phyloP scores from a whole-genome alignment of 2,113 vertebrate species.

The Mesitornis unicolor region DNA sequence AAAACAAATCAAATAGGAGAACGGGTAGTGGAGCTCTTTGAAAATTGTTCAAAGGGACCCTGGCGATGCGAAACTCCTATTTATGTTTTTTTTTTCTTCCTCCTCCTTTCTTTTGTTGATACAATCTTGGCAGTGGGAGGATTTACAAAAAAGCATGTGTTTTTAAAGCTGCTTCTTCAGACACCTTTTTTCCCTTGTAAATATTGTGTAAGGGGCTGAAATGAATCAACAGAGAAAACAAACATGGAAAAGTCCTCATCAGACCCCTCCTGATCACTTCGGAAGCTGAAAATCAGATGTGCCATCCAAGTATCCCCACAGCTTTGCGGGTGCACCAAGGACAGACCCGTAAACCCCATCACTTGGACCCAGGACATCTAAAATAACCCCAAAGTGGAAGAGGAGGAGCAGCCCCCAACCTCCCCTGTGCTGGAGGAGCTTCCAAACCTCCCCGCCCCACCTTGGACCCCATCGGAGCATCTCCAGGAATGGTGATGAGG shows the following conservation, averaged over 20 bases:
- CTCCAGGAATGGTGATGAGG: fast-evolving
- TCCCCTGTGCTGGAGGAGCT: neutral
- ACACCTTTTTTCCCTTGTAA: slow-evolving; percentile 1
- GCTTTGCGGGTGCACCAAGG: neutral
- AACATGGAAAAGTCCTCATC: neutral
- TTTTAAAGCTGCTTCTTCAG: slow-evolving; percentile 22
- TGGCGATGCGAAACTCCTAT: neutral
- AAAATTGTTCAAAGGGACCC: slow-evolving; percentile 53
- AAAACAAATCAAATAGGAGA: slow-evolving; percentile 19
- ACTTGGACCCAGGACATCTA: neutral
- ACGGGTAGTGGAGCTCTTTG: slow-evolving; percentile 27
- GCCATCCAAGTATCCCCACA: neutral
- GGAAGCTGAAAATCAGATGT: neutral
- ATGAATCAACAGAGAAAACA: neutral
- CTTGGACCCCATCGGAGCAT: neutral
- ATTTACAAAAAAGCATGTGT: slow-evolving; percentile 27
- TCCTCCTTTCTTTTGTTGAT: slow-evolving; percentile 54
- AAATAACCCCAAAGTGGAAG: neutral
- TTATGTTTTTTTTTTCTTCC: slow-evolving; percentile 25
- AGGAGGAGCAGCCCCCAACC: neutral
- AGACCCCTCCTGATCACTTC: neutral
- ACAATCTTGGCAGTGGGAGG: slow-evolving; percentile 51
- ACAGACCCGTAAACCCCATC: neutral
- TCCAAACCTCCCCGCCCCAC: fast-evolving
- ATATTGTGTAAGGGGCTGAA: neutral